These are phyloP conservation scores for Circaetus gallicus DNA, from an alignment of 2,113 vertebrate genomes.

Conservation along the genomic window DNA sequence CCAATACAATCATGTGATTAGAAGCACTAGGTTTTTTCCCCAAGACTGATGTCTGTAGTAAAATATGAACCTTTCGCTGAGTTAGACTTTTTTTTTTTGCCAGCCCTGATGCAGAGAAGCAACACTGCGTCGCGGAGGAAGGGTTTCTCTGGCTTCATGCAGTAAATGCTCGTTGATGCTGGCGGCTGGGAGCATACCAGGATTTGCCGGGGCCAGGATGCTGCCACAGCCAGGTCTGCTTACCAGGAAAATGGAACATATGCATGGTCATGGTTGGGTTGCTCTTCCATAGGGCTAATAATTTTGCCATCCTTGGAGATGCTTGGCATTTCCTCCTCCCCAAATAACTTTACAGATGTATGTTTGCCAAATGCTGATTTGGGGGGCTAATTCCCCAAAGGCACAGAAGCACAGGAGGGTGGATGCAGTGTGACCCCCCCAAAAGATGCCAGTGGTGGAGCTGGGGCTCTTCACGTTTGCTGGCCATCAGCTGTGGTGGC, in stretches of 20 bases:
- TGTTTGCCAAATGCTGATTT: neutral
- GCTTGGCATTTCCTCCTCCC: neutral
- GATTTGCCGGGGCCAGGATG: neutral
- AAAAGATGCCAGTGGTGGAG: accelerated
- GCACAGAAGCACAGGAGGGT: neutral
- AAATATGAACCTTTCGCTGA: neutral
- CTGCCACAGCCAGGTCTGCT: neutral
- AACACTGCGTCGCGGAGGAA: neutral
- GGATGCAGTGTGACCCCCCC: accelerated
- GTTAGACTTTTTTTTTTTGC: neutral
- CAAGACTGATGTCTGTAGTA: neutral
- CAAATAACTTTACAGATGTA: neutral
- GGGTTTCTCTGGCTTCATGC: neutral
- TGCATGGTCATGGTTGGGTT: accelerated
- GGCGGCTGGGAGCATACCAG: too few species aligned
- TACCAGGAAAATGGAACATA: neutral
- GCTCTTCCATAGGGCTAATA: neutral
- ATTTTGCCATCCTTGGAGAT: neutral
- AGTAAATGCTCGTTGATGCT: neutral
- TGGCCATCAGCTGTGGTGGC: neutral
- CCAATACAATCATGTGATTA: neutral
- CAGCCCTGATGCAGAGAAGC: neutral
- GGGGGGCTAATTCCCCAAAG: neutral
- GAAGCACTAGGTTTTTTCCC: neutral
- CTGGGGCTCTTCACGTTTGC: neutral